These are phyloP conservation scores for Erpornis zantholeuca DNA, from an alignment of 2,113 vertebrate genomes.

Conservation along the genomic window DNA sequence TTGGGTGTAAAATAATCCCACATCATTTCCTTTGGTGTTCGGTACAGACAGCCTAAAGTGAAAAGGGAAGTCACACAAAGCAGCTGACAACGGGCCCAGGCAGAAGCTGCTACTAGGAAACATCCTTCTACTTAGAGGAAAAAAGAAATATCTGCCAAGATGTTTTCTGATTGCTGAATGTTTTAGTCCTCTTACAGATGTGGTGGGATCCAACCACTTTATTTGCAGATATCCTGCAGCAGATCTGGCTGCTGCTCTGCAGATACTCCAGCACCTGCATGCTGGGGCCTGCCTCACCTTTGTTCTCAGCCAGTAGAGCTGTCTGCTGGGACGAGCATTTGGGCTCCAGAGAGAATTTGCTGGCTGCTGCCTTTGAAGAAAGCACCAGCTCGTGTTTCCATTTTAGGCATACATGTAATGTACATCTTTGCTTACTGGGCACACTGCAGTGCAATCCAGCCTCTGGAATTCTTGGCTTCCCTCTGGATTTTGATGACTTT, in stretches of 20 bases:
- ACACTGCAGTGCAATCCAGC: conserved; percentile 1
- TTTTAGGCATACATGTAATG: conserved; percentile 22
- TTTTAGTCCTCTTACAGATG: background rate
- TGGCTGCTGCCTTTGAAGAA: conserved; percentile 36
- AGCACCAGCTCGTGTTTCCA: background rate
- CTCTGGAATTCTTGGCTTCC: conserved; percentile 32
- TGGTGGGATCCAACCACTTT: background rate
- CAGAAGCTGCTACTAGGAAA: conserved; percentile 1
- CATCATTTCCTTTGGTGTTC: conserved; percentile 37
- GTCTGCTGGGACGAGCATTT: conserved; percentile 8
- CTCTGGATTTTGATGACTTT: conserved; percentile 35
- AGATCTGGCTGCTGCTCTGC: background rate
- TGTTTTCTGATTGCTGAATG: background rate
- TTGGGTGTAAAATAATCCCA: conserved; percentile 63
- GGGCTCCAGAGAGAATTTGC: conserved; percentile 10
- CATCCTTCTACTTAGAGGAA: background rate
- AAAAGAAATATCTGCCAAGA: background rate
- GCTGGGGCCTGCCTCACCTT: background rate
- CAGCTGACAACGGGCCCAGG: background rate
- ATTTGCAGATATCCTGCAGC: background rate
- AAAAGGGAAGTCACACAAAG: conserved; percentile 48
- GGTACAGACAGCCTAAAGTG: conserved; percentile 30
- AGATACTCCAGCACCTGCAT: background rate
- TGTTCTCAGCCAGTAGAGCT: background rate
- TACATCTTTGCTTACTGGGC: conserved; percentile 48